Evolutionary conservation across 1,140 invertebrate species (phyloP).

Genomic region (Lepidurus couesii): DNA sequence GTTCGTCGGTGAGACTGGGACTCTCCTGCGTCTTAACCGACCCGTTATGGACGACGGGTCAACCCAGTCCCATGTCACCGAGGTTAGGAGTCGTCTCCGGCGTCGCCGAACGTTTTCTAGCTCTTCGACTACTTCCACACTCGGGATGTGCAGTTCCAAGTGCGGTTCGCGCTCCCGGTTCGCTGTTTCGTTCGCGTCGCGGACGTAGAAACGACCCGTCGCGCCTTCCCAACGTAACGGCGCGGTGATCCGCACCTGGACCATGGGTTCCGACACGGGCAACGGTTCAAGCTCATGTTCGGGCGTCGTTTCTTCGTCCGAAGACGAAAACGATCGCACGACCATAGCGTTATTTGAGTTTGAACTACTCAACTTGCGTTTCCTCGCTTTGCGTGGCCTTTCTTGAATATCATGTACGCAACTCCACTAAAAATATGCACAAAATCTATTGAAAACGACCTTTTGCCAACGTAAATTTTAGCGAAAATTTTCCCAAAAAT

Average conservation of each 20-base stretch:
- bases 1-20: background rate
- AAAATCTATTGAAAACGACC: too few relatives aligned
- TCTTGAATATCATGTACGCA: conserved; percentile 88
- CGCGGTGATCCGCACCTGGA: conserved; percentile 34
- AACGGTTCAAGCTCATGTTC: background rate
- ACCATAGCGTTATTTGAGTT: background rate
- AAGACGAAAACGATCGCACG: background rate
- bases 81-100: conserved; percentile 23
- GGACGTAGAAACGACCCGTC: conserved; percentile 23
- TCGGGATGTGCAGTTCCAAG: conserved; percentile 35
- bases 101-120: conserved; percentile 29
- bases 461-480: too few relatives aligned
- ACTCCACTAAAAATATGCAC: conserved; percentile 62
- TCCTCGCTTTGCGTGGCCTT: conserved; percentile 11
- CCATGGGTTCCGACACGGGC: background rate
- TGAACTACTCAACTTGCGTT: background rate
- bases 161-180: conserved; percentile 28
- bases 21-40: background rate
- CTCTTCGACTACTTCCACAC: conserved; percentile 32
- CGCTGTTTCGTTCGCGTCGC: conserved; percentile 11
- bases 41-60: background rate
- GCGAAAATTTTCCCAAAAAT: conserved; percentile 30
- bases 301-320: background rate
- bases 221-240: conserved; percentile 30
- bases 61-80: background rate